Evolutionary conservation across 2,888 invertebrate species (phyloP), one percentile per base, ranked within the genome.

Genomic region (Caradrina clavipalpis): DNA sequence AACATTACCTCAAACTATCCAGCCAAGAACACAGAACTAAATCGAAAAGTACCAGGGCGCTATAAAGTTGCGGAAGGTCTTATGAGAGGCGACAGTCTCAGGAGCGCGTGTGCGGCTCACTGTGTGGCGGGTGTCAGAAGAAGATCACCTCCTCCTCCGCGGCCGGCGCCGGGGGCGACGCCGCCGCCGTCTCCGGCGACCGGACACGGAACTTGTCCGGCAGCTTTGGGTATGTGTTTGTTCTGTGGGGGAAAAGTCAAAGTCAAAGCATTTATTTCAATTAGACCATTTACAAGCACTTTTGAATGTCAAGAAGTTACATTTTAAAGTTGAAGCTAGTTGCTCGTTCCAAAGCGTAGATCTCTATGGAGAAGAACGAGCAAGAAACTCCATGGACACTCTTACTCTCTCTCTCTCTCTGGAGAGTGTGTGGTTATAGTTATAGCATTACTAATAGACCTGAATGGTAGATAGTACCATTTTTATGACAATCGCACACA

Each of bases 161-260:
- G 21, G 86, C 81, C 62, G 84, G 85, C 19, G 82, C 68, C 39
- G 82, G 67, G 79, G 92, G 69, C 0, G 80, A 63, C 59, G 81
- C 47, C 0, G 83, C 66, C 19, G 78, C 56, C 0, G 82, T 75
- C 50, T 96, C 96, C 13, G 97, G 96, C 1, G 96, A 96, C 11
- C 97, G 96, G 56, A 97, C 96, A 71, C 97, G 96, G 92, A 97
- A 97, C 89, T 97, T 97, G 81, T 97, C 97, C 55, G 97, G 97
- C 62, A 97, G 91, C 90, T 97, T 97, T 26, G 97, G 97, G 91
- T 97, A 97, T 0, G 97, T 97, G 91, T 97, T 97, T 45, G 97
- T 97, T 88, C 97, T 96, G 87, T 1, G 83, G 78, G 26, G 0
- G 13, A 1, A n/a, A n/a, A n/a, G n/a, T n/a, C n/a, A n/a, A n/a